Evolutionary conservation across 2,113 vertebrate species (phyloP), one percentile per base, ranked within the genome.

Genomic region (Pterocles burchelli): DNA sequence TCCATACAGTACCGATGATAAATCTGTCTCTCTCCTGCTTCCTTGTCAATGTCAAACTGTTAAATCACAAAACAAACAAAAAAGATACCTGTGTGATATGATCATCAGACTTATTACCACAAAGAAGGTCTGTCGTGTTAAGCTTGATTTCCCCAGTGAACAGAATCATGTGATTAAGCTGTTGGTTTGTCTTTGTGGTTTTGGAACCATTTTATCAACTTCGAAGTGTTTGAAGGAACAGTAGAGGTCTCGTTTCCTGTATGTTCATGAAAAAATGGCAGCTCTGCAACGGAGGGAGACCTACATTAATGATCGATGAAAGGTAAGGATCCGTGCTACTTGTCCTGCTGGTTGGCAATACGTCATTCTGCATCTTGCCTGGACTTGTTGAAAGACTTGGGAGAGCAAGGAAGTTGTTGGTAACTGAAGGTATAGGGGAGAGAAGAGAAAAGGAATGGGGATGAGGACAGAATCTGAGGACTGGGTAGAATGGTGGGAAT

Each of bases 1-100:
- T 99, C 99, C 98, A 99, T 98, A 76, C 99, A 99, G 96, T 99
- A 99, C 6, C 99, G 98, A 82, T 99, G 99, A 92, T 99, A 99
- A 93, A 99, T 99, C 97, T 99, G 98, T 58, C 99, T 98, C 46
- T 99, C 99, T 7, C 99, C 99, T 1, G 99, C 99, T 97, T 99
- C 99, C 89, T 98, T 98, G 97, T 99, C 99, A 43, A 99, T 97
- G 94, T 99, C 92, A 93, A 99, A 99, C 99, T 99, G 95, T 87
- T 33, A 62, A 85, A 79, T 6, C 62, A 74, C 17, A 83, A 91
- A 91, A 84, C 74, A 77, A 78, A 85, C 22, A 85, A 13, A 22
- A 38, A 38, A 31, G 36, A 68, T 22, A 79, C 17, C 20, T 48
- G 13, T 45, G 38, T 55, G 36, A 89, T 21, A 58, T 7, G 26